phyloP scores from a whole-genome alignment of 1,140 invertebrate genomes.

The Cotesia chilonis region DNA sequence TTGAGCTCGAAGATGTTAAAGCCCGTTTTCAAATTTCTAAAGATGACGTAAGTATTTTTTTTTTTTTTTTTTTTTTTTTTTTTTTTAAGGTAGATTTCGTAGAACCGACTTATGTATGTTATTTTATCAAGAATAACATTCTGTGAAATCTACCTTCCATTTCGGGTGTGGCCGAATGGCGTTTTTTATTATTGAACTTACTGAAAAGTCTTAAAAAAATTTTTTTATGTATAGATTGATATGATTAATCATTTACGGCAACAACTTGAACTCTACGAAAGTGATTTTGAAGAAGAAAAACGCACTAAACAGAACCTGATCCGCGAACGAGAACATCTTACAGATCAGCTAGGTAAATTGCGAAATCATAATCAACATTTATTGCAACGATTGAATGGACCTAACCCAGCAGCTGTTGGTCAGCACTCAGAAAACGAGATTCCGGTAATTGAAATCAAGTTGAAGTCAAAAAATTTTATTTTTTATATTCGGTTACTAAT shows the following conservation, averaged over 20 bases:
- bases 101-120: too few relatives aligned
- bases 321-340: slow-evolving; percentile 20
- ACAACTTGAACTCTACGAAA: slow-evolving; percentile 20
- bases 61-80: neutral
- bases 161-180: too few relatives aligned
- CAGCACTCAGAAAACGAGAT: neutral
- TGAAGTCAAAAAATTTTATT: too few relatives aligned
- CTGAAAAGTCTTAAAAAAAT: neutral
- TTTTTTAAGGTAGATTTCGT: too few relatives aligned
- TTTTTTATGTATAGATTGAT: neutral
- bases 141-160: too few relatives aligned
- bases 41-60: slow-evolving; percentile 19
- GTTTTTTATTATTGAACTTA: too few relatives aligned
- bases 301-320: slow-evolving; percentile 5
- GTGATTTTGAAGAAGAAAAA: slow-evolving; percentile 28
- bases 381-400: slow-evolving; percentile 27
- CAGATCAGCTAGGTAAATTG: slow-evolving; percentile 13
- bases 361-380: slow-evolving; percentile 27
- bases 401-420: slow-evolving; percentile 9
- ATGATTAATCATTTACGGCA: neutral
- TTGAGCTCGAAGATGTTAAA: slow-evolving; percentile 15
- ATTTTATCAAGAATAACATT: too few relatives aligned
- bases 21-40: neutral
- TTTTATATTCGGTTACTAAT: too few relatives aligned
- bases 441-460: slow-evolving; percentile 1